Conservation (phyloP, 2,888 invertebrate genomes). For the Alentia gelatinosa region DNA sequence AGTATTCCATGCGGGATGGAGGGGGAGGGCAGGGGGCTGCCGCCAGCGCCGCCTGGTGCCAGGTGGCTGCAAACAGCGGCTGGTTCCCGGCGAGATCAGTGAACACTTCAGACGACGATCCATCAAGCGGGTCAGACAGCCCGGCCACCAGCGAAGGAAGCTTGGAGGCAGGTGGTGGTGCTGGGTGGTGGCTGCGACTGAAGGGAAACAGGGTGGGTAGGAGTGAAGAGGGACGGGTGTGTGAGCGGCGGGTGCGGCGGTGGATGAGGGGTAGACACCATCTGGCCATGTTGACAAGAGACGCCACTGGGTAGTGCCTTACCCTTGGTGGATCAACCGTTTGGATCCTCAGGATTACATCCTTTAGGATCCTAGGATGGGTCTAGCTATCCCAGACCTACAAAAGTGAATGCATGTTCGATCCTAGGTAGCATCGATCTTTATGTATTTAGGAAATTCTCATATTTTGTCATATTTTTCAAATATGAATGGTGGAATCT, state of each 20-base stretch:
- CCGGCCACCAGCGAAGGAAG: neutral
- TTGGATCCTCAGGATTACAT: neutral
- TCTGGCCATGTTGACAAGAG: slow-evolving; percentile 8
- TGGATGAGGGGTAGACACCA: too few relatives aligned
- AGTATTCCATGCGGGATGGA: neutral
- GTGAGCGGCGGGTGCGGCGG: too few relatives aligned
- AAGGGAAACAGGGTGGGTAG: too few relatives aligned
- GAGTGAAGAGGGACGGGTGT: too few relatives aligned
- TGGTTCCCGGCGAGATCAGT: neutral
- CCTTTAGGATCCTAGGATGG: too few relatives aligned
- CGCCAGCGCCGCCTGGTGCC: neutral
- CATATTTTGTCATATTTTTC: too few relatives aligned
- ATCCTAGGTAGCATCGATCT: too few relatives aligned
- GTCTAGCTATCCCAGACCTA: too few relatives aligned
- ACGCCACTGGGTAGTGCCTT: neutral
- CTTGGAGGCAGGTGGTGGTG: neutral
- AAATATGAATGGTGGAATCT: too few relatives aligned
- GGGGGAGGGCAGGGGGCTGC: neutral
- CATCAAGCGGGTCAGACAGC: neutral
- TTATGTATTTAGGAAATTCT: too few relatives aligned
- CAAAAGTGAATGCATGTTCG: too few relatives aligned
- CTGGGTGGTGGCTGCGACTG: neutral
- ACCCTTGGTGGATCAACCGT: neutral
- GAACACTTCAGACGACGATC: slow-evolving; percentile 1
- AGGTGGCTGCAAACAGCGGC: neutral